Base-by-base conservation (phyloP, 2,797 vertebrate species). In the Phoebastria nigripes region DNA sequence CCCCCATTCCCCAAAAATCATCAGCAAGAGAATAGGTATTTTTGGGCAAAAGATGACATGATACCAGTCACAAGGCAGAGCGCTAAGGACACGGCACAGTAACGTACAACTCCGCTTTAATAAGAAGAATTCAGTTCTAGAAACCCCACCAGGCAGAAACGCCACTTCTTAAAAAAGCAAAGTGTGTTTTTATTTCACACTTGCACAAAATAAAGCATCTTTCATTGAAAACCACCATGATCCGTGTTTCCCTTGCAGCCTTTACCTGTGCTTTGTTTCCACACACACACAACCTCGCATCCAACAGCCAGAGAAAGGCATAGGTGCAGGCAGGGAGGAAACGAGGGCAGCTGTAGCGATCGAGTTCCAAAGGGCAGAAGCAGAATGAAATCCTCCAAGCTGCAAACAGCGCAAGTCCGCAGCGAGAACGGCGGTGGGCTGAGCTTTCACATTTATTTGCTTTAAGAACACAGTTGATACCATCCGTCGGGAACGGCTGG, bases 51-150 rank as follows among this genome's bases (percentile, higher is more conserved):
- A 55, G 21, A 1, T 4, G 15, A 4, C 8, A 7, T 0, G 12
- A 12, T 5, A 18, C 3, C 17, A 9, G 31, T 2, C 46, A 1
- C 6, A 9, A 5, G 3, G 1, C n/a, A 24, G 29, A 70, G 52
- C 6, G 4, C 12, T 4, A 17, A 59, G 39, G 52, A 25, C 56
- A 15, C 16, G 0, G 5, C 16, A 3, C 1, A 0, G 17, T 13
- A 54, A 39, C 2, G 1, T 8, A 16, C 41, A 49, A 13, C 41
- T 46, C 15, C 0, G 11, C 31, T 94, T 94, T 78, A 92, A 49
- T n/a, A 15, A n/a, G 33, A 1, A 35, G 15, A 70, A 71, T 22
- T 63, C 24, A 4, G 13, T 9, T n/a, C 77, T 33, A 72, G 35
- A 76, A 65, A 41, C 0, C 2, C 46, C 4, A 3, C 37, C 0